Conservation (phyloP, 1,140 invertebrate species). For the Andricus grossulariae region DNA sequence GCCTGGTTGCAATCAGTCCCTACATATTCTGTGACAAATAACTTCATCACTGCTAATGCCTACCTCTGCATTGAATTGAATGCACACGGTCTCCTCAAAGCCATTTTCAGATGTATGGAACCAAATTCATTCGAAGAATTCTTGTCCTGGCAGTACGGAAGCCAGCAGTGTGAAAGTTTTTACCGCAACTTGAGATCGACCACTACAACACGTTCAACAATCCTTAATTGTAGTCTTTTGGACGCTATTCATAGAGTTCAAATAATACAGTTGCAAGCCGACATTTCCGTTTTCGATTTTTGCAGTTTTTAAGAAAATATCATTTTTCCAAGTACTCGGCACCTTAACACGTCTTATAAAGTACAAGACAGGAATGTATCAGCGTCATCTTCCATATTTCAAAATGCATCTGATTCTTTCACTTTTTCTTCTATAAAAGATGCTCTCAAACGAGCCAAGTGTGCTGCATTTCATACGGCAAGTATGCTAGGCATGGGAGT, state of each 20-base stretch:
- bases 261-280: slow-evolving; percentile 35
- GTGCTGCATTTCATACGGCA: no score
- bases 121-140: slow-evolving; percentile 1
- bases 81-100: slow-evolving; percentile 34
- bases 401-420: no score
- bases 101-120: slow-evolving; percentile 35
- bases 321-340: background rate
- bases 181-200: slow-evolving; percentile 37
- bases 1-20: background rate
- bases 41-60: slow-evolving; percentile 35
- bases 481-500: no score
- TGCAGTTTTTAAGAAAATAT: background rate
- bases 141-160: slow-evolving; percentile 38
- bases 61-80: slow-evolving; percentile 41
- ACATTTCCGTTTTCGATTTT: slow-evolving; percentile 23
- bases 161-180: slow-evolving; percentile 40
- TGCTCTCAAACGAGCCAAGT: no score
- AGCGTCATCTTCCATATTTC: no score
- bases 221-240: slow-evolving; percentile 37
- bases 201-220: slow-evolving; percentile 34
- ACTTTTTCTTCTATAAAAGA: no score
- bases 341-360: background rate
- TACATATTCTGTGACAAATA: slow-evolving; percentile 35
- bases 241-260: slow-evolving; percentile 36
- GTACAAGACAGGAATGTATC: background rate